Conservation (phyloP, 1,140 invertebrate species). For the Nymphalis io region DNA sequence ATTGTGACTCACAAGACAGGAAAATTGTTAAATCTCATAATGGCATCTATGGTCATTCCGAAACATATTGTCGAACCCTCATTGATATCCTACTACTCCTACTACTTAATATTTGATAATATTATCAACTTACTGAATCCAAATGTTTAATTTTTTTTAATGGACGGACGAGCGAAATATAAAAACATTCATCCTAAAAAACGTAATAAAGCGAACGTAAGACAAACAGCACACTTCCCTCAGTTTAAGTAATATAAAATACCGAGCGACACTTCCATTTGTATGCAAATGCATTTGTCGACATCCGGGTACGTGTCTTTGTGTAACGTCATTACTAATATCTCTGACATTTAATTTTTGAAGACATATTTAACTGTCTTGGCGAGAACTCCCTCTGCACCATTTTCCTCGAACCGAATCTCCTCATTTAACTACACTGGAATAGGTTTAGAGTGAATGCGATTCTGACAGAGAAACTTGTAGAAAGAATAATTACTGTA, state of each 20-base stretch:
- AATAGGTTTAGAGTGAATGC: not conserved
- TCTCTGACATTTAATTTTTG: conserved; percentile 28
- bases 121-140: not conserved
- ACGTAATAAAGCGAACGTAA: conserved; percentile 11
- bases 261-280: conserved; percentile 62
- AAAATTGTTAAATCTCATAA: too few relatives aligned
- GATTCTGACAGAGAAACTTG: not conserved
- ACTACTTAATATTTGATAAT: too few relatives aligned
- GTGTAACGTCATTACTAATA: conserved; percentile 23
- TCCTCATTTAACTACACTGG: conserved; percentile 2
- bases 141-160: too few relatives aligned
- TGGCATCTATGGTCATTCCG: too few relatives aligned
- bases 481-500: not conserved
- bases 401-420: not conserved
- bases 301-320: conserved; percentile 31
- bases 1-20: too few relatives aligned
- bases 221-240: conserved; percentile 14
- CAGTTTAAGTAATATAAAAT: conserved; percentile 54
- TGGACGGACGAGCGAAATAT: too few relatives aligned
- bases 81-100: too few relatives aligned
- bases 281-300: conserved; percentile 59
- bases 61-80: too few relatives aligned
- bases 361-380: conserved; percentile 28
- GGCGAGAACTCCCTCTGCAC: conserved; percentile 1
- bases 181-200: conserved; percentile 1